Conservation (phyloP, 2,113 vertebrate genomes). For the Ochotona curzoniae region DNA sequence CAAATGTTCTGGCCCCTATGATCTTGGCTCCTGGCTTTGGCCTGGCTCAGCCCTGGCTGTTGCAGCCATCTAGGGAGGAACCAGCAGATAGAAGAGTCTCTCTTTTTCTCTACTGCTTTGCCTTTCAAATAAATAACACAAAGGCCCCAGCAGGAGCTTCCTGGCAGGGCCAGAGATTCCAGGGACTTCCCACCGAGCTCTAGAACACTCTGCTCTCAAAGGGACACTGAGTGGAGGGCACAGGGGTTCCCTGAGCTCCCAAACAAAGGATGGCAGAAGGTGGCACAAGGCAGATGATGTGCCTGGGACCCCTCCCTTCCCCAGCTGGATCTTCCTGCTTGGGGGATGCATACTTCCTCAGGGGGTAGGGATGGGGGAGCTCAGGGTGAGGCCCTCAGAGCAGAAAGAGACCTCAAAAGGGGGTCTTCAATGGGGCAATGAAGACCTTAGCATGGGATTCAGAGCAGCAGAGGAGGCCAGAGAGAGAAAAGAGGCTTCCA, state of each 20-base stretch:
- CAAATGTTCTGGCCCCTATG: too few relatives aligned
- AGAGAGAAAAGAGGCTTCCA: neutral
- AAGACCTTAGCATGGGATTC: neutral
- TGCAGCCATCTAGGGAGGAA: too few relatives aligned
- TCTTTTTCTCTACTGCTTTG: too few relatives aligned
- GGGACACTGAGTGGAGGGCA: neutral
- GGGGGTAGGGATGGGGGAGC: neutral
- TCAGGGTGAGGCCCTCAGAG: neutral
- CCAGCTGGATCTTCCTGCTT: neutral
- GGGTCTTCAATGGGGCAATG: neutral
- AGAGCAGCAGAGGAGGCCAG: neutral
- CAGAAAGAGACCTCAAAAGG: neutral
- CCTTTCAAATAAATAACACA: too few relatives aligned
- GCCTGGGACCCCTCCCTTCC: neutral
- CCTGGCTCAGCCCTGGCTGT: too few relatives aligned
- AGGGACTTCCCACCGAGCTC: neutral
- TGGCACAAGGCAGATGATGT: neutral
- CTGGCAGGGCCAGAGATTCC: neutral
- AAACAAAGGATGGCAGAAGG: neutral
- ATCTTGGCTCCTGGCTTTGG: too few relatives aligned
- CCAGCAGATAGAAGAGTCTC: too few relatives aligned
- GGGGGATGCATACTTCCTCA: neutral
- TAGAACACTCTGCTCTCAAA: neutral
- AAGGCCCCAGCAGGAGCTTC: neutral
- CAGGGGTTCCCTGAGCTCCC: neutral